These are phyloP conservation scores for Clytia hemisphaerica DNA, from an alignment of 30 jellyfish, hydroid and myxozoan species.

Conservation along the genomic window DNA sequence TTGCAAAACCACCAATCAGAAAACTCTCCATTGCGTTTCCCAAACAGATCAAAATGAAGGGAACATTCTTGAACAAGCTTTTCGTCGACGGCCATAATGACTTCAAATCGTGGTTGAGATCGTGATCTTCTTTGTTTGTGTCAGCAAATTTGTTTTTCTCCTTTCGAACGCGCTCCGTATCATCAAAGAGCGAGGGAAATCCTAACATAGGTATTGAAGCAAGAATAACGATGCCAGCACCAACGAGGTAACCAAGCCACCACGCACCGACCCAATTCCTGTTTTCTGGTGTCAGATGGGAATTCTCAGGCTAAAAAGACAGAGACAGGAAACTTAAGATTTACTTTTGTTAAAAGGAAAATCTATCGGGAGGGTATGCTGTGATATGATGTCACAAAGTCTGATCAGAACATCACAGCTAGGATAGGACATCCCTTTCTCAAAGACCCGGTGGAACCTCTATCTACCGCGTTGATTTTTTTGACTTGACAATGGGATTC, in stretches of 20 bases:
- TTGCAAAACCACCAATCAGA: conserved; percentile 88
- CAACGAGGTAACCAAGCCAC: conserved; percentile 90
- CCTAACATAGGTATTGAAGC: conserved; percentile 73
- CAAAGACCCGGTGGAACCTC: no score
- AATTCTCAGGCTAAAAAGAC: conserved; percentile 52
- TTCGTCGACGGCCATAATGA: conserved; percentile 47
- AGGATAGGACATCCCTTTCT: no score
- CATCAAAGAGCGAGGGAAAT: conserved; percentile 66
- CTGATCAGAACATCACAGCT: no score
- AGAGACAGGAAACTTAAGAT: no score
- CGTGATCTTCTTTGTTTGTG: conserved; percentile 46
- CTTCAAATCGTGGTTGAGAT: conserved; percentile 12
- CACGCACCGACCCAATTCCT: conserved; percentile 97
- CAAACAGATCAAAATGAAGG: conserved; percentile 46
- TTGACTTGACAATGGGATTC: no score
- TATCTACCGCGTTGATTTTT: no score
- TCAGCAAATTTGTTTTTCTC: conserved; percentile 51
- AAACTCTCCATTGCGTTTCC: conserved; percentile 74
- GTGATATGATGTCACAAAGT: no score
- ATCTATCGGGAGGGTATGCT: neutral
- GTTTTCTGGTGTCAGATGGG: conserved; percentile 65
- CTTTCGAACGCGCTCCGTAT: conserved; percentile 45
- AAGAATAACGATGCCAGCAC: conserved; percentile 46
- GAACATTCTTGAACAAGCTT: conserved; percentile 48
- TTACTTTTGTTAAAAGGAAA: no score